Evolutionary conservation across 1,140 invertebrate species (phyloP), one percentile per base, ranked within the genome.

Genomic region (Papilio xuthus): DNA sequence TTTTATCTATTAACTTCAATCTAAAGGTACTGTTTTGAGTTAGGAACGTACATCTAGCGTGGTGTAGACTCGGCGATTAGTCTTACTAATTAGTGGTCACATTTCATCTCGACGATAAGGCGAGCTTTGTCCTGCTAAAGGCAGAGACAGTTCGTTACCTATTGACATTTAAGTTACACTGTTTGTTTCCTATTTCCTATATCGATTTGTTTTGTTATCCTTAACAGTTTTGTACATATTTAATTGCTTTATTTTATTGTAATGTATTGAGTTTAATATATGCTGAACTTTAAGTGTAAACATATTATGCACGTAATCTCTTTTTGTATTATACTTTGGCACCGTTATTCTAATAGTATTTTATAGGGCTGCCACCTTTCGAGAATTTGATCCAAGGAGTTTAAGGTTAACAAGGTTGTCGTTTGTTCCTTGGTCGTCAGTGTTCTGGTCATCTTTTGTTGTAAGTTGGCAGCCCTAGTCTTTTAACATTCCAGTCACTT

Each of bases 121-220:
- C 32, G 18, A n/a, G 74, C 74, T 76, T 60, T 76, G 56, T 63
- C 32, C 74, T 23, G 74, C 71, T 47, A 73, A 73, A 63, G 28
- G 74, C 60, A 67, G 50, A 53, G 72, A 76, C 53, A 76, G 37
- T 76, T 60, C 56, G 53, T 63, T 76, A 76, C 74, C 74, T 76
- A 76, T 76, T 76, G 74, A 76, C 74, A 76, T 76, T 76, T 76
- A 76, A 63, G 53, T 32, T 37, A 63, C 74, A 76, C 10, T 60
- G 53, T 23, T 32, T 23, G 47, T 76, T 63, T 76, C 74, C 53
- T n/a, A 12, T 42, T 76, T 76, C 50, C 74, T 76, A 63, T 60
- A 76, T 75, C 18, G 69, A n/a, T 47, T 50, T 26, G 60, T 67
- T 67, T 32, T 28, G 23, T 32, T 67, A 67, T 15, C 15, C 47